Evolutionary conservation across 2,113 vertebrate species (phyloP).

Genomic region (Copsychus sechellarum): DNA sequence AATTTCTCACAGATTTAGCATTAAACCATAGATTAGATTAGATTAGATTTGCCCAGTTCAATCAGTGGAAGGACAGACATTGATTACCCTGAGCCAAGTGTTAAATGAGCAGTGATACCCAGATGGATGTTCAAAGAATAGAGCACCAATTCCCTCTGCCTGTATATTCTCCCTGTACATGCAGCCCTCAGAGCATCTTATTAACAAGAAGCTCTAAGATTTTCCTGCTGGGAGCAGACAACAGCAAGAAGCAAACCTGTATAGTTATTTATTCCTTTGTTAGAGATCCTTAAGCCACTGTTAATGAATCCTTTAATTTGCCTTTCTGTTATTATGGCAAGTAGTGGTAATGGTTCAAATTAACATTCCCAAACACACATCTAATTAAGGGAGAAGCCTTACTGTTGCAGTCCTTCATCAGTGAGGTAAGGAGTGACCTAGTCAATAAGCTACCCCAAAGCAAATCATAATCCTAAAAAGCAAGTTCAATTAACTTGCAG

Average conservation of each 20-base stretch:
- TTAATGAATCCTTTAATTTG: conserved; percentile 19
- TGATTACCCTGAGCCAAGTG: background rate
- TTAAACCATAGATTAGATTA: background rate
- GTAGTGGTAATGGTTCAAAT: background rate
- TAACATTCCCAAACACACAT: background rate
- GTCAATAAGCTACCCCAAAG: background rate
- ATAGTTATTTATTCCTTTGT: conserved; percentile 13
- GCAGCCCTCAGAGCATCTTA: background rate
- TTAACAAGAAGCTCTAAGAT: background rate
- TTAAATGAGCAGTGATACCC: conserved; percentile 21
- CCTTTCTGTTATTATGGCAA: conserved; percentile 6
- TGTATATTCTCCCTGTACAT: background rate
- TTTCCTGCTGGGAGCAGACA: conserved; percentile 1
- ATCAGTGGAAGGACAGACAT: background rate
- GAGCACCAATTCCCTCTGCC: background rate
- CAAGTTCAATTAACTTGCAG: conserved; percentile 33
- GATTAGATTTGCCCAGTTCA: conserved; percentile 27
- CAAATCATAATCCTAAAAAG: background rate
- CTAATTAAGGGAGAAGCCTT: conserved; percentile 33
- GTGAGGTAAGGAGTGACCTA: background rate
- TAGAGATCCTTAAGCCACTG: background rate
- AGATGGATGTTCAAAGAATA: background rate
- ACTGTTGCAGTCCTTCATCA: background rate
- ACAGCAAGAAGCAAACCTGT: background rate
- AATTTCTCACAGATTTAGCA: conserved; percentile 15